Percentiles rank a stretch among this genome's conserved stretches.
phyloP scores from a whole-genome alignment of 1,140 invertebrate species.

The Scaptomyza montana region DNA sequence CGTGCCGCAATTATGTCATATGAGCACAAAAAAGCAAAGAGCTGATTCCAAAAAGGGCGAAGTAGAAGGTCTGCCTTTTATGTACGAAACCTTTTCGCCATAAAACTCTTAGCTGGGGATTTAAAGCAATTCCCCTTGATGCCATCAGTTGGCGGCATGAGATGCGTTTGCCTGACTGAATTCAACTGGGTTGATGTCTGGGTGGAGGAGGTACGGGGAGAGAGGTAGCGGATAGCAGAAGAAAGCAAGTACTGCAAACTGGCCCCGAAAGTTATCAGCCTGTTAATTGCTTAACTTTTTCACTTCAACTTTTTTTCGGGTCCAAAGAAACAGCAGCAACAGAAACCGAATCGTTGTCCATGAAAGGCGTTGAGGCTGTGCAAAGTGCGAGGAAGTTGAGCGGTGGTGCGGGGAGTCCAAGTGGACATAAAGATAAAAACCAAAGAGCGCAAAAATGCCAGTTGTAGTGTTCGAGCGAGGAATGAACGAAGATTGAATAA shows the following conservation, averaged over 20 bases:
- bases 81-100: slow-evolving; percentile 49
- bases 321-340: slow-evolving; percentile 43
- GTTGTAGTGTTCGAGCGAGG: too few relatives aligned
- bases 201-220: too few relatives aligned
- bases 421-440: slow-evolving; percentile 61
- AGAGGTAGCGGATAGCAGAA: slow-evolving; percentile 14
- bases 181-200: not conserved
- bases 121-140: slow-evolving; percentile 19
- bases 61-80: slow-evolving; percentile 22
- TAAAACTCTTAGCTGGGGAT: slow-evolving; percentile 71
- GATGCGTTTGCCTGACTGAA: slow-evolving; percentile 16
- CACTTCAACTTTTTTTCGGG: slow-evolving; percentile 77
- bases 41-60: not conserved
- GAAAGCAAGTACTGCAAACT: slow-evolving; percentile 33
- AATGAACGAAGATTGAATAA: not conserved
- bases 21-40: slow-evolving; percentile 67
- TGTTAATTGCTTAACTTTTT: slow-evolving; percentile 83
- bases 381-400: not conserved
- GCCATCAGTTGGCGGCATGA: slow-evolving; percentile 20
- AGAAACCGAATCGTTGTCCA: slow-evolving; percentile 11
- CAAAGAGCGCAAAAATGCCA: slow-evolving; percentile 5
- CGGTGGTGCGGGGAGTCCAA: not conserved
- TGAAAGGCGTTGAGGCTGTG: not conserved
- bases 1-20: slow-evolving; percentile 73
- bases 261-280: slow-evolving; percentile 78